Conservation (phyloP, 2,888 invertebrate genomes). For the Spisula solida region DNA sequence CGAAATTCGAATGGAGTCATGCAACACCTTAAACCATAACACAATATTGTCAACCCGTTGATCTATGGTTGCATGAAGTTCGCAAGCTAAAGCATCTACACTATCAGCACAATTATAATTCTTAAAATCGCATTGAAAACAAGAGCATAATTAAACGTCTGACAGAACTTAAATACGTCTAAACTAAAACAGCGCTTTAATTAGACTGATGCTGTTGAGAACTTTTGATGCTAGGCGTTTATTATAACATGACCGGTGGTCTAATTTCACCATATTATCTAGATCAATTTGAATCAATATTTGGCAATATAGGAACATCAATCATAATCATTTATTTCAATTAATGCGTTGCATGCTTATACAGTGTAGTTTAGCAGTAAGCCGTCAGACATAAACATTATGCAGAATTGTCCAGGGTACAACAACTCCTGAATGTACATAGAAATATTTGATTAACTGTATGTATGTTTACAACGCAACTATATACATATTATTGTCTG, state of each 20-base stretch:
- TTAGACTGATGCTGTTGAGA: no score
- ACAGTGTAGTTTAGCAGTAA: background rate
- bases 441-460: slow-evolving; percentile 18
- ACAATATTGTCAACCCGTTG: no score
- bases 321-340: background rate
- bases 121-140: no score
- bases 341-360: slow-evolving; percentile 6
- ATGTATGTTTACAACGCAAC: slow-evolving; percentile 1
- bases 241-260: background rate
- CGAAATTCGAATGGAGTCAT: no score
- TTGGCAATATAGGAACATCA: slow-evolving; percentile 22
- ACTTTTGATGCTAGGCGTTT: background rate
- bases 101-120: no score
- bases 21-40: no score
- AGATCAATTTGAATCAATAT: background rate
- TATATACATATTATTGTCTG: slow-evolving; percentile 12
- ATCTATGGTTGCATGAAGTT: no score
- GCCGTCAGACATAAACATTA: slow-evolving; percentile 10
- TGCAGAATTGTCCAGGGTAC: slow-evolving; percentile 14
- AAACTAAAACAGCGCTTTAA: no score
- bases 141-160: no score
- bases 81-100: no score
- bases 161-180: no score
- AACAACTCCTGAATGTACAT: background rate
- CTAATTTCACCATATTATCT: background rate